phyloP scores from a whole-genome alignment of 2,113 vertebrate genomes.

The Polyodon spathula region DNA sequence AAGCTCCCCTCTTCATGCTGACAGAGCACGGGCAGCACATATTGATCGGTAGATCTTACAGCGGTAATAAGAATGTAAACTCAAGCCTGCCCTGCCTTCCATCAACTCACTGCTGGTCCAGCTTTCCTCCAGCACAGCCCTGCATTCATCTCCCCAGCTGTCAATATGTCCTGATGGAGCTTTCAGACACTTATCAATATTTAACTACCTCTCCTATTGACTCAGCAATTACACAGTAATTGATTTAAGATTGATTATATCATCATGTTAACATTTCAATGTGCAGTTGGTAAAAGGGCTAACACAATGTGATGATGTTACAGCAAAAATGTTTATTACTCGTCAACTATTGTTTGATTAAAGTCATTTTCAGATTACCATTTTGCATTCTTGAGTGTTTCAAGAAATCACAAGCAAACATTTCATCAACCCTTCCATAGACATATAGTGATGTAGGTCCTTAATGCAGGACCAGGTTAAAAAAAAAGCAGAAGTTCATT shows the following conservation, averaged over 20 bases:
- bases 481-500: not conserved
- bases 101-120: conserved; percentile 32
- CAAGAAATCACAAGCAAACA: not conserved
- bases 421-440: too few species aligned
- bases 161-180: conserved; percentile 60
- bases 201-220: conserved; percentile 67
- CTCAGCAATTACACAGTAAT: conserved; percentile 73
- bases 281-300: conserved; percentile 23
- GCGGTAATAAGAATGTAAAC: conserved; percentile 46
- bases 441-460: not conserved
- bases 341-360: too few species aligned
- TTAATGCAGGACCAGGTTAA: not conserved
- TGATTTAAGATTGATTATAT: conserved; percentile 76
- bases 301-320: conserved; percentile 27
- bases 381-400: not conserved
- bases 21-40: conserved; percentile 27
- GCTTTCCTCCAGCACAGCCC: conserved; percentile 23
- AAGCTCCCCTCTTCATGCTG: conserved; percentile 21
- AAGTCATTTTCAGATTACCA: too few species aligned
- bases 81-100: conserved; percentile 32
- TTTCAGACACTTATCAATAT: conserved; percentile 78
- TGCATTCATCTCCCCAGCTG: conserved; percentile 54
- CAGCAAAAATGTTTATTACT: not conserved
- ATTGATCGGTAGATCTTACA: conserved; percentile 33
- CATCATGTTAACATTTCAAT: conserved; percentile 48